phyloP scores from a whole-genome alignment of 2,797 vertebrate genomes.

The Amphiprion clarkii region DNA sequence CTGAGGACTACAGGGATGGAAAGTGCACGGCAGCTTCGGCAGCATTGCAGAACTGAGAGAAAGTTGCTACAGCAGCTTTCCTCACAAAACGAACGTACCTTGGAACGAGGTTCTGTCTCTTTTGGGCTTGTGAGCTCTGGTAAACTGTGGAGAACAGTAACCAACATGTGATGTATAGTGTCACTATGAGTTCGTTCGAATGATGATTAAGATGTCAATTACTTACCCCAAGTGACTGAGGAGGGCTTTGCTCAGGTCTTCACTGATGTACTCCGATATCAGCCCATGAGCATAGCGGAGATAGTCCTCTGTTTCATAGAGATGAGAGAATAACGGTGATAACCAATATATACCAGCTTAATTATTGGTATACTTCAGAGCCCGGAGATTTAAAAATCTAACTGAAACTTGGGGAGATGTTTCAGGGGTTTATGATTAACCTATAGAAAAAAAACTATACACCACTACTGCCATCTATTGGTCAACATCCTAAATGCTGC shows the following conservation, averaged over 20 bases:
- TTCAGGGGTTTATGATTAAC: slow-evolving; percentile 9
- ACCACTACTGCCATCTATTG: slow-evolving; percentile 75
- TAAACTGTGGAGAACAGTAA: slow-evolving; percentile 84
- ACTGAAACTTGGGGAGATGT: background rate
- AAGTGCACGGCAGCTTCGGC: background rate
- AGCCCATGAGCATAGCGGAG: slow-evolving; percentile 94
- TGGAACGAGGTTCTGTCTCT: slow-evolving; percentile 87
- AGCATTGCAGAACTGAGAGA: slow-evolving; percentile 20
- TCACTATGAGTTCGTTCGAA: background rate
- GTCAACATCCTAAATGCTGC: slow-evolving; percentile 30
- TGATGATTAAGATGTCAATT: background rate
- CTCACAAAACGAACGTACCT: slow-evolving; percentile 84
- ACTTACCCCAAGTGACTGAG: slow-evolving; percentile 88
- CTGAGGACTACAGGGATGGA: slow-evolving; percentile 16
- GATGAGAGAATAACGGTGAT: slow-evolving; percentile 17
- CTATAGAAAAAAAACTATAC: slow-evolving; percentile 5
- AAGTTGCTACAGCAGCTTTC: background rate
- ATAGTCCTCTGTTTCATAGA: slow-evolving; percentile 88
- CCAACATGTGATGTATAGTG: slow-evolving; percentile 1
- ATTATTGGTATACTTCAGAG: background rate
- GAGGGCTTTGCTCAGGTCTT: slow-evolving; percentile 90
- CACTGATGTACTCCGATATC: slow-evolving; percentile 93
- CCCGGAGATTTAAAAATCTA: background rate
- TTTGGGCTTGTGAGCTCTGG: slow-evolving; percentile 87
- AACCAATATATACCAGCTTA: background rate